These are phyloP conservation scores for Steatornis caripensis DNA, from an alignment of 2,113 vertebrate genomes.

Conservation along the genomic window DNA sequence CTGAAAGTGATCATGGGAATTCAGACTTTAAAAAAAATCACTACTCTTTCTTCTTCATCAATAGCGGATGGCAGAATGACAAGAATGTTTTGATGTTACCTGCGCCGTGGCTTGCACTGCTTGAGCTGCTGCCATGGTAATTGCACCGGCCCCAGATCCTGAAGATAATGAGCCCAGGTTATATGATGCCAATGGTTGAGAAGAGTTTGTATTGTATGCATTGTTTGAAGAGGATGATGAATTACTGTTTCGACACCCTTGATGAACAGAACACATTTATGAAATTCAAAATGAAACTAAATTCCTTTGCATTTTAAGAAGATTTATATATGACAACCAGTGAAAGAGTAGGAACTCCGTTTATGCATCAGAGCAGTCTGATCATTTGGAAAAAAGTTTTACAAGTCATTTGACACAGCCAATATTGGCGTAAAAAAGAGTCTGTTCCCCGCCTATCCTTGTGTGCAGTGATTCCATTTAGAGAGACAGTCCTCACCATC, in stretches of 20 bases:
- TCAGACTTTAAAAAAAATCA: not conserved
- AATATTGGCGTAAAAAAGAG: not conserved
- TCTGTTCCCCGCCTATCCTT: not conserved
- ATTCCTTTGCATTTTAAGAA: conserved; percentile 55
- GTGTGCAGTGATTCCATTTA: not conserved
- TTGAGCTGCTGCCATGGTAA: conserved; percentile 98
- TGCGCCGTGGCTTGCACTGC: conserved; percentile 97
- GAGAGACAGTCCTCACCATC: not conserved
- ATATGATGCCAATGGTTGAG: conserved; percentile 92
- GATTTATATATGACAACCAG: conserved; percentile 26
- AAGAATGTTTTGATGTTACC: conserved; percentile 71
- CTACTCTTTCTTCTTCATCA: conserved; percentile 78
- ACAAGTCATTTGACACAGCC: not conserved
- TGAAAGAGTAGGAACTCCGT: not conserved
- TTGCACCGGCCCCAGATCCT: conserved; percentile 91
- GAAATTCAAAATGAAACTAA: conserved; percentile 68
- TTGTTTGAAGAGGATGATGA: conserved; percentile 87
- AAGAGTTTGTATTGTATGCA: conserved; percentile 88
- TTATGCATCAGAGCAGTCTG: not conserved
- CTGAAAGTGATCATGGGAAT: not conserved
- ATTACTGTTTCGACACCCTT: conserved; percentile 94
- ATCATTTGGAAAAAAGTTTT: not conserved
- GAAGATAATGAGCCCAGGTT: conserved; percentile 90
- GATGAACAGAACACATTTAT: conserved; percentile 68
- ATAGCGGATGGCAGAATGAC: not conserved